Evolutionary conservation across 2,888 invertebrate species (phyloP), one percentile per base, ranked within the genome.

Genomic region (Meghimatium bilineatum): DNA sequence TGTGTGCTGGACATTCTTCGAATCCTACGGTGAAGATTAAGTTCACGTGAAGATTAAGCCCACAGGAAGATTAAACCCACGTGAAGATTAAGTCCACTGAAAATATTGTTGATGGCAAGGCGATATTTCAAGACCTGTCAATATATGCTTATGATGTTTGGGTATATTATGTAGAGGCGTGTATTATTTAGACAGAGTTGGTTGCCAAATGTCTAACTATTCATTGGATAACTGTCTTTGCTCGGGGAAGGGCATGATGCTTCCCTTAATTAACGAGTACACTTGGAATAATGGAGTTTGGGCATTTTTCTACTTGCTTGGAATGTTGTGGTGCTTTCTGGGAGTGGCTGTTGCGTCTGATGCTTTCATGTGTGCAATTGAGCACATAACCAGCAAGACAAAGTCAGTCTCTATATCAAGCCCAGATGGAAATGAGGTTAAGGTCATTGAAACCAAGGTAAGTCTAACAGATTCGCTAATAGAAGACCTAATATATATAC

Each of bases 301-400:
- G 36, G 94, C 94, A 1, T 83, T 83, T 44, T 26, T 83, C 26
- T 95, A 95, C 91, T 89, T 95, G 6, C 66, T 94, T 12, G 95
- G 93, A 1, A 93, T 95, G 74, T 87, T 95, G 26, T 95, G 95
- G 93, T 94, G 94, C 88, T 95, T 95, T 90, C 90, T 95, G 83
- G 95, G 95, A 0, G 94, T 95, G n/a, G 95, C 95, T 80, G 95
- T 95, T 86, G 94, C 95, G n/a, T 95, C 95, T 12, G 95, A 95
- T 89, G 93, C 94, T 84, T 95, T 95, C 90, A 95, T 95, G 95
- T 94, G 95, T 86, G 93, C 95, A 78, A 95, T 95, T 83, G 95
- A 95, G 90, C 94, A 94, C 89, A 95, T 95, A 89, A 95, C 95
- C 20, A 94, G 95, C 88, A 94, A 94, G 90, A 95, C 94, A 1